A percentile compares a stretch with the other conserved stretches of the same genome.
phyloP scores from a whole-genome alignment of 2,888 invertebrate genomes.

The Mermis nigrescens region DNA sequence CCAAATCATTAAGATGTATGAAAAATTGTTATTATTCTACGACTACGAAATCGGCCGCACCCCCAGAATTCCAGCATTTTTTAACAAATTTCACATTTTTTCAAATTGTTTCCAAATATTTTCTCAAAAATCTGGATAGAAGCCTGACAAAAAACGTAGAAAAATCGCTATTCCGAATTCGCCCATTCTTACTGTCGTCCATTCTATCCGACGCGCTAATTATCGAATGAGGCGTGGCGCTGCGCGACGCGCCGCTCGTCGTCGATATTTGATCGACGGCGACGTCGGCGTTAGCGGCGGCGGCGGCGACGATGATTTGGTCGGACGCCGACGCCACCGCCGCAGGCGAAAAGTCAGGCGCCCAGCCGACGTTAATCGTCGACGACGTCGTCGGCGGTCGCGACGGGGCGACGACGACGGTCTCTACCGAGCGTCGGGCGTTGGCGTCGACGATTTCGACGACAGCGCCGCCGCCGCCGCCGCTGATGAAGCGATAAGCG shows the following conservation, averaged over 20 bases:
- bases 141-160: too few relatives aligned
- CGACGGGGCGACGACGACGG: too few relatives aligned
- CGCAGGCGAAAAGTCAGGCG: too few relatives aligned
- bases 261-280: background rate
- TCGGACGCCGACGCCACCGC: too few relatives aligned
- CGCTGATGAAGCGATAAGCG: background rate
- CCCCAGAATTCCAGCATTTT: background rate
- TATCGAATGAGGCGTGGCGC: slow-evolving; percentile 45
- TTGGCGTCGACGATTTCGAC: background rate
- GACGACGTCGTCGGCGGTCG: too few relatives aligned
- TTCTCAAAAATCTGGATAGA: too few relatives aligned
- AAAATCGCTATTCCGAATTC: too few relatives aligned
- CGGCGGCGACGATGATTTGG: background rate
- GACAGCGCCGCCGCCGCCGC: background rate
- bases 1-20: too few relatives aligned
- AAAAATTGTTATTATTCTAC: too few relatives aligned
- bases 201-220: slow-evolving; percentile 41
- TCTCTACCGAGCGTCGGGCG: background rate
- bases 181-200: background rate
- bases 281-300: too few relatives aligned
- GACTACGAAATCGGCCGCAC: background rate
- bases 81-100: background rate
- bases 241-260: slow-evolving; percentile 37
- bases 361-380: too few relatives aligned
- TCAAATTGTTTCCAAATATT: too few relatives aligned